Evolutionary conservation across 1,140 invertebrate genomes (phyloP).

Genomic region (Calliphora vicina): DNA sequence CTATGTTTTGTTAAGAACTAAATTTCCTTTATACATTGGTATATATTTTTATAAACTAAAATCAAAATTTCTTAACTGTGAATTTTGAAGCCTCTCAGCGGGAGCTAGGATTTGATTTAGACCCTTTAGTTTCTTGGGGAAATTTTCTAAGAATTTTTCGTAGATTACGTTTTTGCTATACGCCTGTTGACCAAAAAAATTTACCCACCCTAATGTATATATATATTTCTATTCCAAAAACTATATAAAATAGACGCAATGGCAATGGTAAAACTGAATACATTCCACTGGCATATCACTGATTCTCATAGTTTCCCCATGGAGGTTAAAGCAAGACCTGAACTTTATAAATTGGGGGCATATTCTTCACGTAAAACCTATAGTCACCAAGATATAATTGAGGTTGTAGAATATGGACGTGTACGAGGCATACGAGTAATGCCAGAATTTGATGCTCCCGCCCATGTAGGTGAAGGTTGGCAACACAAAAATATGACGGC

Average conservation of each 20-base stretch:
- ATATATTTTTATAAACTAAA: no score
- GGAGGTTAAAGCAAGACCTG: slow-evolving; percentile 72
- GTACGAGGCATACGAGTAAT: slow-evolving; percentile 78
- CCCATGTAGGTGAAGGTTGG: slow-evolving; percentile 89
- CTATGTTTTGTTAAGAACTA: no score
- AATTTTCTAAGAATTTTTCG: no score
- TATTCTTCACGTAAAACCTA: slow-evolving; percentile 75
- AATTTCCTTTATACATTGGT: no score
- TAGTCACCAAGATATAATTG: slow-evolving; percentile 64
- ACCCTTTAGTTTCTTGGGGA: no score
- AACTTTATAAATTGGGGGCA: slow-evolving; percentile 76
- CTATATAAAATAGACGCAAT: slow-evolving; percentile 71
- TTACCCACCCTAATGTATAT: no score
- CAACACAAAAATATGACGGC: slow-evolving; percentile 73
- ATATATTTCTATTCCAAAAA: no score
- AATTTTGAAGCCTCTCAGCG: no score
- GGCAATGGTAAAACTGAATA: slow-evolving; percentile 82
- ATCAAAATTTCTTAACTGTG: no score
- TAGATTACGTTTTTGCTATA: no score
- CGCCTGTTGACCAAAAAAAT: no score
- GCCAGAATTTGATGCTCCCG: slow-evolving; percentile 87
- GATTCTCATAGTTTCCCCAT: slow-evolving; percentile 88
- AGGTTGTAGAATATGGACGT: slow-evolving; percentile 75
- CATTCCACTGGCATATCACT: slow-evolving; percentile 91
- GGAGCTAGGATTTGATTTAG: no score